phyloP scores from a whole-genome alignment of 2,113 vertebrate species.

The Girardinichthys multiradiatus region DNA sequence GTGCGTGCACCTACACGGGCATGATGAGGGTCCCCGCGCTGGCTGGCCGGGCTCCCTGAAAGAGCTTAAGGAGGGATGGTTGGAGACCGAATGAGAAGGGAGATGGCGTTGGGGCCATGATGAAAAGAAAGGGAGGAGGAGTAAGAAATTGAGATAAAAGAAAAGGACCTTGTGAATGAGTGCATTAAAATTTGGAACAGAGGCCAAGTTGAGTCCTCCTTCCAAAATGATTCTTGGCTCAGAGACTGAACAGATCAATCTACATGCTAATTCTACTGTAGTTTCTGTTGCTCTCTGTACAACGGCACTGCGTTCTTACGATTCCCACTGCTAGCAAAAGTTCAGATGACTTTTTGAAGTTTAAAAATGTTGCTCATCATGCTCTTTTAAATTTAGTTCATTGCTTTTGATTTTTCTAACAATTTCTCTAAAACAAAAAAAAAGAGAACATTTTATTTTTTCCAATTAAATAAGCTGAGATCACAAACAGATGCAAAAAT shows the following conservation, averaged over 20 bases:
- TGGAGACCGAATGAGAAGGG: conserved; percentile 41
- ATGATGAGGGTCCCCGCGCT: conserved; percentile 73
- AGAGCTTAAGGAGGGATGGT: conserved; percentile 65
- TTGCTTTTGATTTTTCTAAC: neutral
- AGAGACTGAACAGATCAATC: conserved; percentile 52
- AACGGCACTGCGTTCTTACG: conserved; percentile 22
- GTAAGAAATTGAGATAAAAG: conserved; percentile 66
- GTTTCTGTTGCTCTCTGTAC: conserved; percentile 19
- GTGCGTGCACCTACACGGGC: conserved; percentile 75
- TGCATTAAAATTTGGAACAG: conserved; percentile 57
- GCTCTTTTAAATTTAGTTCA: neutral
- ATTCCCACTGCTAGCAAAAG: conserved; percentile 12
- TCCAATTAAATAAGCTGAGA: too few relatives aligned
- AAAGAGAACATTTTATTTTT: neutral
- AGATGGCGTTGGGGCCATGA: conserved; percentile 51
- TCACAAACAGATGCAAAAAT: too few relatives aligned
- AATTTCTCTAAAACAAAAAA: neutral
- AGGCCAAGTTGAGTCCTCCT: conserved; percentile 53
- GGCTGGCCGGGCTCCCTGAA: conserved; percentile 68
- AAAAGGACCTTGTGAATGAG: conserved; percentile 52
- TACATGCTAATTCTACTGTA: conserved; percentile 62
- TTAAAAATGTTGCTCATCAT: neutral
- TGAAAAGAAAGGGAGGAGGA: conserved; percentile 63
- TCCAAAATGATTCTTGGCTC: conserved; percentile 33
- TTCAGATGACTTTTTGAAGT: neutral